Conservation (phyloP, 2,797 vertebrate species). For the Hippoglossus hippoglossus region DNA sequence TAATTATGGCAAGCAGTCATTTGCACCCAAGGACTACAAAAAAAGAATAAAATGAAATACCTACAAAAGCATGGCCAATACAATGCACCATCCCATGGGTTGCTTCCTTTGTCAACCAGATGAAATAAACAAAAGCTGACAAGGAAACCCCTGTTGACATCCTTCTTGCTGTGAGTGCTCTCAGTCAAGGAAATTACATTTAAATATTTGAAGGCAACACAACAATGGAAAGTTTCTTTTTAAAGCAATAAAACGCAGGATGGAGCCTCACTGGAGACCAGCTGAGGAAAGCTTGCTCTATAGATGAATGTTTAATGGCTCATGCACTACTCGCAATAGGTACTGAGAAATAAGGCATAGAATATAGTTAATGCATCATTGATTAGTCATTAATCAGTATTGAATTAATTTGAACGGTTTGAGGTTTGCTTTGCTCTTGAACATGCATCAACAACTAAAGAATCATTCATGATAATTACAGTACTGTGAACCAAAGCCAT, state of each 20-base stretch:
- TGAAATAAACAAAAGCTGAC: constrained; percentile 50
- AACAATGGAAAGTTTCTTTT: constrained; percentile 13
- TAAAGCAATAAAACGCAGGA: constrained; percentile 16
- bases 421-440: not conserved
- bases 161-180: constrained; percentile 44
- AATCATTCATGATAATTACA: not conserved
- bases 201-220: constrained; percentile 57
- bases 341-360: constrained; percentile 24
- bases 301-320: constrained; percentile 56
- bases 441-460: not conserved
- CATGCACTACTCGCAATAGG: constrained; percentile 23
- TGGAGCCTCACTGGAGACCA: constrained; percentile 22
- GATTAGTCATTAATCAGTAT: constrained; percentile 5
- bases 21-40: constrained; percentile 22
- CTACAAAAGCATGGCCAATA: constrained; percentile 31
- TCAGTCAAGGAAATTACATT: constrained; percentile 54
- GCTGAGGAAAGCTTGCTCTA: constrained; percentile 33
- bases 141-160: constrained; percentile 49
- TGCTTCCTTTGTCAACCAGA: constrained; percentile 28
- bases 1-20: constrained; percentile 49
- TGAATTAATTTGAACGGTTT: not conserved
- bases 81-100: constrained; percentile 31
- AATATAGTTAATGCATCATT: not conserved
- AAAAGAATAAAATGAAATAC: constrained; percentile 50
- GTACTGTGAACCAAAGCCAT: not conserved